Base-by-base conservation (phyloP, 2,888 invertebrate genomes). In the Cyclophora punctaria region DNA sequence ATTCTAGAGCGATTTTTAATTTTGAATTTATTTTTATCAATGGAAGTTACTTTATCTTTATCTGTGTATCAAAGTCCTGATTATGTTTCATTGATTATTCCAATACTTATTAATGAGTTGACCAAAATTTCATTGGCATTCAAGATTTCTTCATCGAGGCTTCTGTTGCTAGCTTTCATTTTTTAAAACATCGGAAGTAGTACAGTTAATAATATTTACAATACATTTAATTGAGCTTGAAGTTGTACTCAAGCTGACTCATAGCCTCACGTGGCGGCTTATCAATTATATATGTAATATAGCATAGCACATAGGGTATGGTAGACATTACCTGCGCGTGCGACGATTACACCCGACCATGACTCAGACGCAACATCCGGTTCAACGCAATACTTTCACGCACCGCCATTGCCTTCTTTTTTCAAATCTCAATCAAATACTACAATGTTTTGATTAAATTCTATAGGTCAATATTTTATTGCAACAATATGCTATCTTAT, bases 321-420 rank as follows among this genome's bases (percentile, higher is more conserved):
- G 68, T 75, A 71, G 78, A 79, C 71, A 72, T 69, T 83, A 83
- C 85, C 83, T 82, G 81, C 80, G 83, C 81, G 79, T 75, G 82
- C 80, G 78, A 71, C 69, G 79, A 75, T 75, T 77, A 74, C 77
- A 69, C 69, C 72, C 59, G 65, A 60, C 63, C 59, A 63, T 84
- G 82, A 84, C 71, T 83, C 82, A 82, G 55, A 52, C 67, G 52
- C 61, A 56, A 77, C 75, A 86, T 86, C 86, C 86, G 84, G 85
- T 80, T 85, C 75, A 72, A 71, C 76, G 78, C 78, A 67, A 67
- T 64, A 81, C 86, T 86, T 87, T 87, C 86, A 75, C 84, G 69
- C 66, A 72, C 63, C 60, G 59, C 58, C 52, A 57, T 64, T 69
- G 68, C 72, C 70, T 68, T 63, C 60, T 74, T 64, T 69, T 67